Conservation (phyloP, 1,140 invertebrate genomes). For the Probaryconus sp. region DNA sequence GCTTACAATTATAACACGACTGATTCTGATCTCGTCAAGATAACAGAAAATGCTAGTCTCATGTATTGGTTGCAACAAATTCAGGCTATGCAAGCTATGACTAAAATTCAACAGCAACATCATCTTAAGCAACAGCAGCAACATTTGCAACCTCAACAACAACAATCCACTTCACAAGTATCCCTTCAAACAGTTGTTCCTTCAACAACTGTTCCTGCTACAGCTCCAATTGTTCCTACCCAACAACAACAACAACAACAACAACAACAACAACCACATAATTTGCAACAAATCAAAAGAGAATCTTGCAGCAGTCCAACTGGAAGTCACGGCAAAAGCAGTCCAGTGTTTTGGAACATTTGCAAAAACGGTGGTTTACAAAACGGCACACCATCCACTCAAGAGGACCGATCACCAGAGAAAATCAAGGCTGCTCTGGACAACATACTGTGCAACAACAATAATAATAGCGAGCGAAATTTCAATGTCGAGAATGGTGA, state of each 20-base stretch:
- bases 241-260: slow-evolving; percentile 56
- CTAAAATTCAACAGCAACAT: slow-evolving; percentile 13
- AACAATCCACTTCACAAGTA: no score
- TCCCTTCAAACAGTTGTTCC: no score
- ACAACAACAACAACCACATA: slow-evolving; percentile 55
- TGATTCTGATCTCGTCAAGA: background rate
- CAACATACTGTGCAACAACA: slow-evolving; percentile 81
- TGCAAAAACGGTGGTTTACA: slow-evolving; percentile 29
- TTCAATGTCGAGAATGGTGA: slow-evolving; percentile 23
- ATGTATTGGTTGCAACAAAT: slow-evolving; percentile 40
- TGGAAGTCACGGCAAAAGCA: slow-evolving; percentile 7
- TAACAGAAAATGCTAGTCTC: background rate
- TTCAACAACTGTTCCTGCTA: no score
- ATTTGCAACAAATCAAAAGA: background rate
- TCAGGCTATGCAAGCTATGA: slow-evolving; percentile 30
- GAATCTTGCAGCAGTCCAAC: slow-evolving; percentile 70
- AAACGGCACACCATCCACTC: slow-evolving; percentile 4
- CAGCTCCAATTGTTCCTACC: no score
- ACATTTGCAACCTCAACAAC: slow-evolving; percentile 30
- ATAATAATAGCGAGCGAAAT: slow-evolving; percentile 63
- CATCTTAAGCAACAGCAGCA: background rate
- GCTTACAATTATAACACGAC: background rate
- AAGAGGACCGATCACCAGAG: slow-evolving; percentile 40
- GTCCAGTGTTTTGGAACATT: slow-evolving; percentile 28
- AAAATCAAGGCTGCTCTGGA: slow-evolving; percentile 82